These are phyloP conservation scores for Microctonus hyperodae DNA, from an alignment of 2,888 invertebrate genomes.

Conservation along the genomic window DNA sequence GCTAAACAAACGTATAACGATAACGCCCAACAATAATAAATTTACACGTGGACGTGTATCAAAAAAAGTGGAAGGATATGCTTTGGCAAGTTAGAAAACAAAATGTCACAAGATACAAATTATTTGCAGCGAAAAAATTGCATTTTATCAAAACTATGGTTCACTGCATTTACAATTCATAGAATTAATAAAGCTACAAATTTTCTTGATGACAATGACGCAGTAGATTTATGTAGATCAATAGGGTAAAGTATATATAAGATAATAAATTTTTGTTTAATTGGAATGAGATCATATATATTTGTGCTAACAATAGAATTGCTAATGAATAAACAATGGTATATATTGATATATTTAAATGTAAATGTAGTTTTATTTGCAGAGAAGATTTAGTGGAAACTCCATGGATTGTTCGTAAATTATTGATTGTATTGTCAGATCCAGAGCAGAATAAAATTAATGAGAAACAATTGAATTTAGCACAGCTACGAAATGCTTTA, in stretches of 20 bases:
- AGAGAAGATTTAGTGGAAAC: constrained; percentile 26
- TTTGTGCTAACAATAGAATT: neutral
- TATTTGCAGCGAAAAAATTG: constrained; percentile 48
- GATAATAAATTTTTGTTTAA: constrained; percentile 16
- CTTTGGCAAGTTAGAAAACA: constrained; percentile 23
- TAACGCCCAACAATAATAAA: neutral
- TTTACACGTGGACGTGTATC: neutral
- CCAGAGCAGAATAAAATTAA: constrained; percentile 29
- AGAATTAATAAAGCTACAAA: constrained; percentile 34
- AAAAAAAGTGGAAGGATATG: constrained; percentile 30
- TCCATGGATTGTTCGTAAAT: constrained; percentile 48
- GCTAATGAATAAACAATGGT: constrained; percentile 17
- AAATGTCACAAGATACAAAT: constrained; percentile 45
- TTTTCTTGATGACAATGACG: constrained; percentile 29
- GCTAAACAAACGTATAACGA: neutral
- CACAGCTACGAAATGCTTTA: constrained; percentile 42
- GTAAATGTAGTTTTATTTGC: constrained; percentile 1
- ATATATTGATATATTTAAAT: neutral
- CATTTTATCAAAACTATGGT: constrained; percentile 55
- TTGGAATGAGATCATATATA: too few species aligned
- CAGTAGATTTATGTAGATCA: constrained; percentile 25
- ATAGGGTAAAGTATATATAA: constrained; percentile 18
- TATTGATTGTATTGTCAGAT: constrained; percentile 41
- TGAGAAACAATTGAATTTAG: constrained; percentile 39
- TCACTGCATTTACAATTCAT: constrained; percentile 48